Conservation (phyloP, 1,140 invertebrate species). For the Metopolophium dirhodum region DNA sequence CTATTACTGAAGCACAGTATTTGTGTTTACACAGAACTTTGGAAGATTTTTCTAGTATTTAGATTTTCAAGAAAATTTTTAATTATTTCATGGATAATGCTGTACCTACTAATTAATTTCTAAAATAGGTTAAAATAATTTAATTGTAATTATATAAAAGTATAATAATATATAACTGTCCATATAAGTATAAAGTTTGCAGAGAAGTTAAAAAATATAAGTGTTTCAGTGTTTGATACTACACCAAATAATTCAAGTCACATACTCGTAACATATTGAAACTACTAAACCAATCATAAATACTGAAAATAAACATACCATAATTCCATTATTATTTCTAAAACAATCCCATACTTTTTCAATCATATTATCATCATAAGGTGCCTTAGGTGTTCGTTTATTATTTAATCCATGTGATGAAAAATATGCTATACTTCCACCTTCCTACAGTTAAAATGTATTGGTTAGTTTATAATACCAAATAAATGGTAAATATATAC, state of each 20-base stretch:
- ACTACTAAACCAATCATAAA: not conserved
- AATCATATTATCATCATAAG: slow-evolving; percentile 82
- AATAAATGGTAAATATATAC: not conserved
- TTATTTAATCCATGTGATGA: slow-evolving; percentile 71
- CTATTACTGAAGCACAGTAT: too few relatives aligned
- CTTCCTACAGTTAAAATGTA: slow-evolving; percentile 65
- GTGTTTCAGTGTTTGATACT: too few relatives aligned
- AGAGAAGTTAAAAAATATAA: not conserved
- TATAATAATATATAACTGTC: too few relatives aligned
- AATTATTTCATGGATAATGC: too few relatives aligned
- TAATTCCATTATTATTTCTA: slow-evolving; percentile 93
- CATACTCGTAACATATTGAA: not conserved
- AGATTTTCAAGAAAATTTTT: too few relatives aligned
- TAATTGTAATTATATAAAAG: too few relatives aligned
- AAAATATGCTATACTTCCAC: slow-evolving; percentile 71
- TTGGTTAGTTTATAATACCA: not conserved
- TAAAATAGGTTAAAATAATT: too few relatives aligned
- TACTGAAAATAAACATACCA: slow-evolving; percentile 69
- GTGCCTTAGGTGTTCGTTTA: slow-evolving; percentile 71
- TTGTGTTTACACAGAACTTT: too few relatives aligned
- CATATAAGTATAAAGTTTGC: not conserved
- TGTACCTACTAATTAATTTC: not conserved
- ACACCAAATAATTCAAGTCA: not conserved
- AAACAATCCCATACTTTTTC: slow-evolving; percentile 93
- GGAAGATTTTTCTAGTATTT: too few relatives aligned